Evolutionary conservation across 2,797 vertebrate genomes (phyloP), one percentile per base, ranked within the genome.

Genomic region (Trachurus trachurus): DNA sequence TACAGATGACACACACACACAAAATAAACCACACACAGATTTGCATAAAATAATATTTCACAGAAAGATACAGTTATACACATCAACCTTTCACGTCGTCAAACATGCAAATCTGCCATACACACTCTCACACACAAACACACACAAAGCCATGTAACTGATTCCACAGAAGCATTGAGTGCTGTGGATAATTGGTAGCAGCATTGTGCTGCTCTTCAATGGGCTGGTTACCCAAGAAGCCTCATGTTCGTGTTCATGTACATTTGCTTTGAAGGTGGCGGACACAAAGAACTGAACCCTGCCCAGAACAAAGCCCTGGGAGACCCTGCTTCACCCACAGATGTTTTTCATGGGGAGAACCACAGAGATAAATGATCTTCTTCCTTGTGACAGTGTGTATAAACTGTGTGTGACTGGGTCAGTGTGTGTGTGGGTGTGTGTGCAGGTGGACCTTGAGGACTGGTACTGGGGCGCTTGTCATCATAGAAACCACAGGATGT

Each of bases 161-260:
- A 96, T 92, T 94, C 95, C 93, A 45, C 87, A 75, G 88, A 87
- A 93, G 91, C 92, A 94, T 84, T 94, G 93, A 94, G 90, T 86
- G 82, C 87, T 87, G 91, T 86, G 92, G 93, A 94, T 96, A 96
- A 96, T 96, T 95, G 94, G 87, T 87, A 79, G 90, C 71, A 74
- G 93, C 79, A 95, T 96, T 96, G 95, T 96, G 87, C 86, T 76
- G 62, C 62, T 83, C 90, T 84, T 96, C 92, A 96, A 96, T 94
- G 90, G 92, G 82, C 84, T 19, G 93, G 96, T 94, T 95, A 96
- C 91, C 94, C 92, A 96, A 96, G 96, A 96, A 94, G 93, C 90
- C 95, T 95, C 93, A 96, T 95, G 95, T 95, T 93, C 91, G 91
- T 89, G 90, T 94, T 93, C 93, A 89, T 94, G 93, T 95, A 94